Base-by-base conservation (phyloP, 2,113 vertebrate genomes). In the Onychorhynchus coronatus region DNA sequence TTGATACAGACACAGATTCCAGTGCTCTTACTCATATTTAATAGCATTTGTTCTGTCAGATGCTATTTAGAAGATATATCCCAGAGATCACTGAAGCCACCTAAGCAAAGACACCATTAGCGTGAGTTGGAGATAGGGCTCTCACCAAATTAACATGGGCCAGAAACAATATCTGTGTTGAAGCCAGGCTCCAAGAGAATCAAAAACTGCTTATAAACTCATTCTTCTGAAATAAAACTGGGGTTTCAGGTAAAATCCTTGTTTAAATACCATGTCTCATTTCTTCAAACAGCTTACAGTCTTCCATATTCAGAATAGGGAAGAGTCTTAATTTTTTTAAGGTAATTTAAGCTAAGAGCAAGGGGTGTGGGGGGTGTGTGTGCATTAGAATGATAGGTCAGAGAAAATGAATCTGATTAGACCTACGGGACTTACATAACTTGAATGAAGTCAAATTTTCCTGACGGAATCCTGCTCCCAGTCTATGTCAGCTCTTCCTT, bases 301-400 rank as follows among this genome's bases (percentile, higher is more conserved):
- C 7, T 83, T 88, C 47, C 22, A 77, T 72, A 56, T 49, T 79
- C 31, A 65, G n/a, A 93, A 72, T 44, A 42, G 61, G 25, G 9
- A 74, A 79, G 16, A 23, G 31, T 18, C n/a, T 46, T 63, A 28
- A 6, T 44, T 76, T 88, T 61, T 67, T 63, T 72, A 68, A 12
- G 12, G 2, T 66, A 61, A 31, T 59, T 72, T 77, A 63, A 68
- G 23, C 20, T 92, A 63, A 59, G 19, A 22, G 25, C 23, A 66
- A 30, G 2, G 3, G 24, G 28, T 35, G 31, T 0, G 0, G 41
- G n/a, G n/a, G n/a, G 16, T 8, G 6, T 66, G 15, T 31, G 5
- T 31, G 33, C 14, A 13, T 21, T 53, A 31, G 55, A 37, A 61
- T 24, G 20, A 30, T 20, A 83, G 19, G 12, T 66, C 70, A 74